Base-by-base conservation (phyloP, 2,888 invertebrate species). In the Drosophila anceps region DNA sequence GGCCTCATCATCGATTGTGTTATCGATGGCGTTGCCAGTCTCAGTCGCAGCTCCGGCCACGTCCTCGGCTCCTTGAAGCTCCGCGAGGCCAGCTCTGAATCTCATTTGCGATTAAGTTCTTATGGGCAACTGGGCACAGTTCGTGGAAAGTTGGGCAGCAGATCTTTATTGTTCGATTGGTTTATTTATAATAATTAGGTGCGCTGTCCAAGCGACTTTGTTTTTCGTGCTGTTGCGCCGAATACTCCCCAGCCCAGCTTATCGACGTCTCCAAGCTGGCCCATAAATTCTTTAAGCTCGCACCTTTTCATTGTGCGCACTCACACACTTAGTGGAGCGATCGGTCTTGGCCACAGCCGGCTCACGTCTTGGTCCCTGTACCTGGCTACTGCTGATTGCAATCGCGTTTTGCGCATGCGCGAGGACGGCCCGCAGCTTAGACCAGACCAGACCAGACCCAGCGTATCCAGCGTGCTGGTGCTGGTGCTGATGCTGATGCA, bases 121-220 rank as follows among this genome's bases (percentile, higher is more conserved):
- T 91, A 91, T 84, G 82, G 78, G 73, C 82, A 76, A 60, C 72
- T 70, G 79, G 48, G 57, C 73, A 48, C 58, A 77, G 82, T 88
- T 88, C 87, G 87, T 82, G 87, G 87, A 88, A 88, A 88, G 81
- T 88, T 88, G 76, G 70, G 70, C 81, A 75, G 66, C 89, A 90
- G 92, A 91, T 92, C 91, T 91, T 91, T 91, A 91, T 92, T 91
- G 90, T 91, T 83, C 90, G 92, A 91, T 92, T 91, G 92, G 91
- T 91, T 91, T 91, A 92, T 91, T 91, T 92, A 92, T 92, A 91
- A 91, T 92, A 91, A 91, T 91, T 92, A 91, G 91, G 92, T 91
- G 91, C 91, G 87, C 88, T 88, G 88, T 90, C 84, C 84, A 68
- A 59, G 66, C 73, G 73, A 77, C 78, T 82, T 77, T 77, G 68